Conservation (phyloP, 2,888 invertebrate species). For the Chrysolina haemoptera region DNA sequence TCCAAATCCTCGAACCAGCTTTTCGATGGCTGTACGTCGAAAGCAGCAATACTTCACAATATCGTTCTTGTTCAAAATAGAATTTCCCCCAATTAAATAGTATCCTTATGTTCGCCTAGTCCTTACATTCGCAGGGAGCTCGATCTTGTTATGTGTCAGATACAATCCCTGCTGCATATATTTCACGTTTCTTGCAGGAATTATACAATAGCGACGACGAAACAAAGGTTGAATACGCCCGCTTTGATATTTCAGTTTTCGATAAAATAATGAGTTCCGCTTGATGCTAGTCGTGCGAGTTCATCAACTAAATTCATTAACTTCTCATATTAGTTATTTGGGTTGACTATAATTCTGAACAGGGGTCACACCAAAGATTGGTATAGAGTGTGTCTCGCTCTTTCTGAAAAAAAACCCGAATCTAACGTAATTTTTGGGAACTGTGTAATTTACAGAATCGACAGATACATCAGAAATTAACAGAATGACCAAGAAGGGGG, state of each 20-base stretch:
- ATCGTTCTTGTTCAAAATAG: slow-evolving; percentile 30
- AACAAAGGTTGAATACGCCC: slow-evolving; percentile 9
- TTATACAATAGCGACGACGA: background rate
- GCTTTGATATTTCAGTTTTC: slow-evolving; percentile 4
- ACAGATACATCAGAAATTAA: too few species aligned
- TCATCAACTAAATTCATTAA: background rate
- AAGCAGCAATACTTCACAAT: slow-evolving; percentile 38
- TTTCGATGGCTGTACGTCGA: slow-evolving; percentile 30
- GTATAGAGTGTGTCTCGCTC: too few species aligned
- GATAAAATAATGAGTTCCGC: background rate
- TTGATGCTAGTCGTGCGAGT: background rate
- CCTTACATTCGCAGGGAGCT: slow-evolving; percentile 30
- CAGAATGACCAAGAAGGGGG: too few species aligned
- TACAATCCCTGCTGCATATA: slow-evolving; percentile 20
- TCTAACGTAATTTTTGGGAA: too few species aligned
- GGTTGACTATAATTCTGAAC: too few species aligned
- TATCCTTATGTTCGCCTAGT: slow-evolving; percentile 35
- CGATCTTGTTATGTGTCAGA: slow-evolving; percentile 25
- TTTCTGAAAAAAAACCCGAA: too few species aligned
- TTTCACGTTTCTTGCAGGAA: slow-evolving; percentile 11
- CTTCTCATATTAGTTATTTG: too few species aligned
- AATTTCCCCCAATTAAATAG: slow-evolving; percentile 33
- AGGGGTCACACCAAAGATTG: too few species aligned
- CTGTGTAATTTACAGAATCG: too few species aligned
- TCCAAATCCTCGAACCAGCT: too few species aligned